Evolutionary conservation across 2,888 invertebrate species (phyloP), one percentile per base, ranked within the genome.

Genomic region (Pheosia gnoma): DNA sequence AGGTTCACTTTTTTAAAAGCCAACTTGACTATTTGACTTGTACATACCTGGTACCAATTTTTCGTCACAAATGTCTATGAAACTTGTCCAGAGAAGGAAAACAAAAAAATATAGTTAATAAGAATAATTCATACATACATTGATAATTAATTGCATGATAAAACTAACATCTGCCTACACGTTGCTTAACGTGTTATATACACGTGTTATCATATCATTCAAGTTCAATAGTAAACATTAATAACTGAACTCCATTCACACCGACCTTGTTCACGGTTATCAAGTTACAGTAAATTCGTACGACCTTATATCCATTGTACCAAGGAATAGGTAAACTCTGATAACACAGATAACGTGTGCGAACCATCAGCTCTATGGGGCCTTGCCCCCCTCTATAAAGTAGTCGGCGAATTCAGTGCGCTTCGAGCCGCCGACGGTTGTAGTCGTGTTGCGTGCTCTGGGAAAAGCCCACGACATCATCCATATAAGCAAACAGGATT

Each of bases 261-360:
- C 58, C 63, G 74, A 70, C 78, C 77, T 80, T 80, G 76, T 69
- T 66, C 62, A 65, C 73, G 71, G 76, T 72, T 80, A 82, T 79
- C 74, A 78, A 65, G 59, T 74, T 74, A 75, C 71, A 60, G 76
- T 79, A 74, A 77, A 80, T 79, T 77, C 75, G 59, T 71, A 77
- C 71, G 74, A 76, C 76, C 78, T 76, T 81, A 70, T 61, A 58
- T 56, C 57, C 65, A 80, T 78, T 79, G 74, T 77, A 73, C 70
- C 25, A 66, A 67, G 75, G 65, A 57, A 71, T 82, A 80, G 75
- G 78, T 79, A 79, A 79, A 81, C 74, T 74, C 66, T 82, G 85
- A 85, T 83, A 85, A 84, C 78, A 79, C 63, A 77, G 83, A 84
- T 80, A 81, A 77, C 71, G 71, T 71, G 69, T 60, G 64, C 67